Evolutionary conservation across 1,140 invertebrate species (phyloP), one percentile per base, ranked within the genome.

Genomic region (Zaprionus lachaisei): DNA sequence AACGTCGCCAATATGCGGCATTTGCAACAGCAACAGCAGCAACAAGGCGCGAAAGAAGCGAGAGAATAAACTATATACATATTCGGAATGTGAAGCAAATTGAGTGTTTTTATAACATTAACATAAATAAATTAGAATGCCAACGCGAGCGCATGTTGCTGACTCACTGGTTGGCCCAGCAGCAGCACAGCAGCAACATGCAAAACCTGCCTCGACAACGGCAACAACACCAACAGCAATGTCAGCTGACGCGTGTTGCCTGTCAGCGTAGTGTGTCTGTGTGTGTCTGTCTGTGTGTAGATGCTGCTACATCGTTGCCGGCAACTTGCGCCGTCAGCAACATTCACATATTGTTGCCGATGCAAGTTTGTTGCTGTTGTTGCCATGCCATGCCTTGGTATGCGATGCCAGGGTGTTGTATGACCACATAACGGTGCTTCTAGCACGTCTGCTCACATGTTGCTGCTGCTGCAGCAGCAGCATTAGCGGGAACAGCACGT

Each of bases 61-160:
- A 28, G 54, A 57, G 28, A 31, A 57, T 34, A 49, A 31, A 57
- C 4, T 22, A 22, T 14, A 58, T 58, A 56, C 26, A 80, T 60
- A 77, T 74, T 81, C 67, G 67, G 65, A 83, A 74, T 87, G 78
- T 79, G 80, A 78, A 79, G 75, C 81, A 77, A 81, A 89, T 89
- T 84, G 81, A 89, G 81, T 89, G 84, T 90, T 90, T 90, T 89
- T 84, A 90, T 90, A 90, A 81, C 85, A 87, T 89, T 89, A 89
- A 90, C 84, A 89, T 89, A 90, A 89, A 89, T 81, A 90, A 89
- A 89, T 89, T 90, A 90, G 78, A 89, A 90, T 79, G 79, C 69
- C 78, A 72, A 65, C 63, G 70, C 63, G 77, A 68, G 63, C 60
- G 49, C 70, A 65, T 72, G 67, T 71, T 72, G 82, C 74, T 78